Evolutionary conservation across 2,797 vertebrate species (phyloP).

Genomic region (Uromys caudimaculatus): DNA sequence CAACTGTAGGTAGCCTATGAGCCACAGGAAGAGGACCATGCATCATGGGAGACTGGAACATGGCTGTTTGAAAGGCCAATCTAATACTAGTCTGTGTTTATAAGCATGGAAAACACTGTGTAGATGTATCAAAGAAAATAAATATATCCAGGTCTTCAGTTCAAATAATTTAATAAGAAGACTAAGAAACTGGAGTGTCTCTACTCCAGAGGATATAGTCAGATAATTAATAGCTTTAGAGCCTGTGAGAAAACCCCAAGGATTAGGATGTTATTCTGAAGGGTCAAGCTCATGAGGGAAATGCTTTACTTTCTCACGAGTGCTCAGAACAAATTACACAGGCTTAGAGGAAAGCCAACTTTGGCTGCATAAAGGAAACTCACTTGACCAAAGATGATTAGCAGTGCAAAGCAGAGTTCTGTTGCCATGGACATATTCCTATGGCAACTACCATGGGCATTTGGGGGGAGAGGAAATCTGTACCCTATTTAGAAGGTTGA

Average conservation of each 20-base stretch:
- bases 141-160: neutral
- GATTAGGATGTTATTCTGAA: neutral
- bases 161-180: neutral
- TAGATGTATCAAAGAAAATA: neutral
- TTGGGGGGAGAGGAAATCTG: neutral
- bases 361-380: neutral
- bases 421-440: neutral
- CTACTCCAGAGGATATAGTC: neutral
- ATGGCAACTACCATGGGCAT: neutral
- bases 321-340: neutral
- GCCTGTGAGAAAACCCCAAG: neutral
- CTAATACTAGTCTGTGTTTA: neutral
- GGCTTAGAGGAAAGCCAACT: neutral
- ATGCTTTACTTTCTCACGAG: neutral
- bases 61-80: neutral
- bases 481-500: neutral
- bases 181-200: neutral
- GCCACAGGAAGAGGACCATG: neutral
- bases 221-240: neutral
- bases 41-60: neutral
- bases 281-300: neutral
- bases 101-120: neutral
- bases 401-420: neutral
- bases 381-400: slow-evolving; percentile 34
- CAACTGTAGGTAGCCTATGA: neutral